Base-by-base conservation (phyloP, 2,888 invertebrate species). In the Acronicta aceris region DNA sequence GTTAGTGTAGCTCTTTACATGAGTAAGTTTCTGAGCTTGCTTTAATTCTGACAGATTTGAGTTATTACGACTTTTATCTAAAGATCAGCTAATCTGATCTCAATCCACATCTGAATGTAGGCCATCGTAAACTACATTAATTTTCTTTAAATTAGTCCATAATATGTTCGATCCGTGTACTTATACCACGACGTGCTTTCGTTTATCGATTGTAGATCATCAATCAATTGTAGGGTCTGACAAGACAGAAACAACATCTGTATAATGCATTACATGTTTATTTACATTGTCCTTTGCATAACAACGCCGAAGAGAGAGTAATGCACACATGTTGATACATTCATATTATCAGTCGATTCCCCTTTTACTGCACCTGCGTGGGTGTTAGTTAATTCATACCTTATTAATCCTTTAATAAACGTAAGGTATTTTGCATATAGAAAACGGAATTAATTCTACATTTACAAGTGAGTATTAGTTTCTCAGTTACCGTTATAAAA, bases 371-470 rank as follows among this genome's bases (percentile, higher is more conserved):
- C 17, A 33, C 48, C 12, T 58, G 76, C 76, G 82, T 81, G 71
- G 80, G 81, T 68, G 72, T 74, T 21, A 41, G 48, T 63, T 74
- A 81, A 80, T 78, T 68, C 59, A 75, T 74, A 56, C 55, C 63
- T 54, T 53, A 74, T 59, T 72, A 73, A 71, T 64, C 51, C 64
- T 56, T 56, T 57, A 63, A 67, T 71, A 76, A 72, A 70, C 63
- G 45, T 60, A 60, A 66, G 57, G 54, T 52, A 57, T 74, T 67
- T 58, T 70, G 56, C 67, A 56, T 73, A 74, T 64, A 56, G 56
- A 63, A 64, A 71, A 74, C 63, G 51, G 47, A 67, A 75, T 69
- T 71, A 70, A 80, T 73, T 61, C 46, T 45, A 59, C 50, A 64
- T 62, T 53, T 56, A 52, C 60, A 41, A 63, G 42, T 52, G 48